Evolutionary conservation across 2,113 vertebrate genomes (phyloP).

Genomic region (Hypomesus transpacificus): DNA sequence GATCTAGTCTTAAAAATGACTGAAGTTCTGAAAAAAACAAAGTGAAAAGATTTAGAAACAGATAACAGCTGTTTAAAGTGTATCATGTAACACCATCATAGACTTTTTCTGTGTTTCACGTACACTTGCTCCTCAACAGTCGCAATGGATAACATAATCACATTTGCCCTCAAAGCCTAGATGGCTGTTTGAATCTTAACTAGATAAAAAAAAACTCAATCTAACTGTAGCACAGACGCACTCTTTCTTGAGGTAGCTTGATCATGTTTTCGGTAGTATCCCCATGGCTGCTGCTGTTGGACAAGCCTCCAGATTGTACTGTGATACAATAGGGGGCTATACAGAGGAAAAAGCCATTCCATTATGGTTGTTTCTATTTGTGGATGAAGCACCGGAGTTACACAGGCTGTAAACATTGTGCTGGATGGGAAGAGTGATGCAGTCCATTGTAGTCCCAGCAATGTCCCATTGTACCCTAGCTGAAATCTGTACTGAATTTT

Average conservation of each 20-base stretch:
- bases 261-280: neutral
- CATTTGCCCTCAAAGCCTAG: neutral
- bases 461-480: slow-evolving; percentile 37
- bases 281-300: neutral
- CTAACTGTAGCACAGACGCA: too few species aligned
- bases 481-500: slow-evolving; percentile 34
- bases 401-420: slow-evolving; percentile 22
- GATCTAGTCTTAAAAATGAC: neutral
- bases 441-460: neutral
- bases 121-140: slow-evolving; percentile 99
- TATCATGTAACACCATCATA: neutral
- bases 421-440: neutral
- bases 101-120: slow-evolving; percentile 80
- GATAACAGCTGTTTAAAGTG: neutral
- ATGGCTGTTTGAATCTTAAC: neutral
- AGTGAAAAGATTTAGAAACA: neutral
- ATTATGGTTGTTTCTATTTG: slow-evolving; percentile 19
- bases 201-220: too few species aligned
- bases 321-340: too few species aligned
- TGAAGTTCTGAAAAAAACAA: neutral
- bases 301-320: neutral
- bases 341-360: slow-evolving; percentile 5
- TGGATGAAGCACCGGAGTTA: slow-evolving; percentile 16
- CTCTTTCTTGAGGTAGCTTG: too few species aligned
- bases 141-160: neutral